A percentile compares a stretch with the other conserved stretches of the same genome.
Conservation (phyloP, 2,113 vertebrate species). For the Lasiurus borealis region DNA sequence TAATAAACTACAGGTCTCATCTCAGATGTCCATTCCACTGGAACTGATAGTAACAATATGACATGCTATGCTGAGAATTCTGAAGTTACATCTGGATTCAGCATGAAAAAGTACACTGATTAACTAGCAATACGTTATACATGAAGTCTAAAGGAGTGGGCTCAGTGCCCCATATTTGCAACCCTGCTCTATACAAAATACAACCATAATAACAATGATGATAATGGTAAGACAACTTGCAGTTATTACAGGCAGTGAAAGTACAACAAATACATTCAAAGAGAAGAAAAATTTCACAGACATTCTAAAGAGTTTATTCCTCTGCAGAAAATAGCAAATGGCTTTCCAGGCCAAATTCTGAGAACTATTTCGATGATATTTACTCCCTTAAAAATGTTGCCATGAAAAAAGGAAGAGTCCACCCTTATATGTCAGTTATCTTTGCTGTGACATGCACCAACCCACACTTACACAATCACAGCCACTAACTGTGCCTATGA, state of each 20-base stretch:
- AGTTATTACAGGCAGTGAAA: not conserved
- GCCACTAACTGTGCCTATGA: conserved; percentile 1
- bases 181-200: not conserved
- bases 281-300: not conserved
- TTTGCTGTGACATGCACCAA: not conserved
- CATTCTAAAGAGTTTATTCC: conserved; percentile 8
- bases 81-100: not conserved
- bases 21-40: not conserved
- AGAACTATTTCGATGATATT: not conserved
- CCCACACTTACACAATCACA: not conserved
- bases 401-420: not conserved
- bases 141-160: not conserved
- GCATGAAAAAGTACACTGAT: not conserved
- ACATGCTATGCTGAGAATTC: not conserved
- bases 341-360: not conserved
- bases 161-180: not conserved
- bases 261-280: not conserved
- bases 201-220: not conserved
- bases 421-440: not conserved
- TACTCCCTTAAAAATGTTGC: conserved; percentile 45
- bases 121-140: not conserved
- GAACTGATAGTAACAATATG: not conserved
- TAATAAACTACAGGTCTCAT: not conserved
- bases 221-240: not conserved
- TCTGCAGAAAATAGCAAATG: conserved; percentile 10